Conservation (phyloP, 2,888 invertebrate species). For the Synergus umbraculus region DNA sequence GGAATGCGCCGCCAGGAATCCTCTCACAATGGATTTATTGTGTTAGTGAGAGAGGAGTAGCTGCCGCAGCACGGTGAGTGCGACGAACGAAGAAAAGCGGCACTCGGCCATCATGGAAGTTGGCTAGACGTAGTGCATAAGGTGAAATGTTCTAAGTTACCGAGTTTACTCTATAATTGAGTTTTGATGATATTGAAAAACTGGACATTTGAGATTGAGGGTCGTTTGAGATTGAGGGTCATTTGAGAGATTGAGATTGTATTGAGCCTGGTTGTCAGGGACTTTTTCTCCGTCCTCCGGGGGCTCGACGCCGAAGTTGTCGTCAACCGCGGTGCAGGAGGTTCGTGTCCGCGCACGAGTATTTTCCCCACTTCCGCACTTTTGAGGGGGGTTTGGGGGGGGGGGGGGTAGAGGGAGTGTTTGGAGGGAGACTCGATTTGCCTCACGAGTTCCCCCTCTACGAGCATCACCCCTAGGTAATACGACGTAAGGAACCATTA, state of each 20-base stretch:
- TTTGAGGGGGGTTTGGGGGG: background rate
- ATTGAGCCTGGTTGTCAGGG: slow-evolving; percentile 12
- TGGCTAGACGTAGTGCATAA: slow-evolving; percentile 8
- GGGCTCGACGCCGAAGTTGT: slow-evolving; percentile 37
- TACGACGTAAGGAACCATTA: slow-evolving; percentile 21
- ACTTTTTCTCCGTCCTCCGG: slow-evolving; percentile 29
- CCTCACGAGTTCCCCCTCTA: background rate
- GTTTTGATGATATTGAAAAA: background rate
- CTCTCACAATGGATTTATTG: slow-evolving; percentile 71
- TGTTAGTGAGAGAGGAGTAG: slow-evolving; percentile 64
- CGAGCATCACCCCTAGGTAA: slow-evolving; percentile 8
- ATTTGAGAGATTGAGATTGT: slow-evolving; percentile 1
- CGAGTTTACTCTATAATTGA: background rate
- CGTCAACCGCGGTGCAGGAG: slow-evolving; percentile 39
- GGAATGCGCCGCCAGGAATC: slow-evolving; percentile 70
- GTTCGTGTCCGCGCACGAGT: slow-evolving; percentile 31
- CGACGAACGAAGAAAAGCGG: slow-evolving; percentile 49
- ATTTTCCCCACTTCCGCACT: slow-evolving; percentile 39
- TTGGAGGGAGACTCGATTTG: background rate
- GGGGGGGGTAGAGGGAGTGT: background rate
- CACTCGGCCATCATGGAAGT: slow-evolving; percentile 37
- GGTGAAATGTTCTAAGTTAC: background rate
- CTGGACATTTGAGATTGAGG: background rate
- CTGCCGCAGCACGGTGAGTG: slow-evolving; percentile 47
- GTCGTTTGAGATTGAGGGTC: background rate